Base-by-base conservation (phyloP, 2,888 invertebrate species). In the Cotesia congregata region DNA sequence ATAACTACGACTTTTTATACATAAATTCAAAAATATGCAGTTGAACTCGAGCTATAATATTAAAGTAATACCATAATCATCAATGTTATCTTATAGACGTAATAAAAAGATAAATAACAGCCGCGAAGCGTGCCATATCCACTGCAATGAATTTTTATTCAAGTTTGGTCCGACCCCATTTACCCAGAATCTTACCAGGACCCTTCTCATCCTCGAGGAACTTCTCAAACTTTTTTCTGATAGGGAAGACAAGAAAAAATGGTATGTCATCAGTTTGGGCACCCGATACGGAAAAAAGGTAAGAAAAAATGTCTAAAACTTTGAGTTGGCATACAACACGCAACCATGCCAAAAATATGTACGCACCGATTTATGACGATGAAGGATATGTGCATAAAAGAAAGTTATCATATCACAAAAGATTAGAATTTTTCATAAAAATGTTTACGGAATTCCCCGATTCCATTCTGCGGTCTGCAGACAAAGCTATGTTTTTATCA, bases 191-290 rank as follows among this genome's bases (percentile, higher is more conserved):
- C 67, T 74, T 67, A 76, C 60, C 1, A 62, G 59, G 69, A 72
- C 41, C 60, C 59, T 64, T 62, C 64, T 68, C 68, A 41, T 41
- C 39, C 6, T 15, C 69, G 50, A 73, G 60, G 30, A 30, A 30
- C 30, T 30, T 74, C 73, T 73, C 62, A 60, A 73, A 76, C 41
- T 67, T 68, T 76, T 68, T 65, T 12, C 50, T 79, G 82, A 78
- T 81, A 81, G 76, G 80, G 39, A 76, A 70, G 77, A 78, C 76
- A 77, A 78, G 65, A 78, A 77, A 77, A 81, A 81, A 83, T 84
- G 82, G 77, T 77, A 74, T 76, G 76, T 81, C 81, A 80, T 81
- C 81, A 79, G 78, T 76, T 80, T 70, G 61, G 77, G 73, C 72
- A 77, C 68, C 72, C 76, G 72, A 74, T 40, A 65, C 7, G 60